A percentile compares a stretch with the other conserved stretches of the same genome.
These are phyloP conservation scores for Actinemys pallida DNA, from an alignment of 2,113 vertebrate species.

Conservation along the genomic window DNA sequence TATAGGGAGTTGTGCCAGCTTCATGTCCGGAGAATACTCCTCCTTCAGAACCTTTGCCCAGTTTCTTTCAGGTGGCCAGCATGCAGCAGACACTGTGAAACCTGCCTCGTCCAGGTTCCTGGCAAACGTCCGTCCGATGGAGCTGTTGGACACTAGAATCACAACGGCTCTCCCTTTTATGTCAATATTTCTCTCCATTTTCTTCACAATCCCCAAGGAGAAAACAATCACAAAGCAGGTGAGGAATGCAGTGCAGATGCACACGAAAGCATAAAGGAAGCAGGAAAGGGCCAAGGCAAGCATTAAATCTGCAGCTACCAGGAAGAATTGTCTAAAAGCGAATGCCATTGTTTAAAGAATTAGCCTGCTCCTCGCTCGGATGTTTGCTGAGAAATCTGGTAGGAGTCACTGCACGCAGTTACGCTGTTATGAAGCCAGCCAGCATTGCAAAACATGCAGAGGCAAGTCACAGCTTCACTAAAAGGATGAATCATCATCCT, in stretches of 20 bases:
- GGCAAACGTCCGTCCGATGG: constrained; percentile 43
- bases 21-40: background rate
- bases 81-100: constrained; percentile 1
- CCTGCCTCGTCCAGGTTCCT: constrained; percentile 27
- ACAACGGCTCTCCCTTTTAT: constrained; percentile 33
- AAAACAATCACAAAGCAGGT: constrained; percentile 47
- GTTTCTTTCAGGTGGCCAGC: background rate
- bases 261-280: constrained; percentile 50
- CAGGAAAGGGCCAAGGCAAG: constrained; percentile 60
- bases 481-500: constrained; percentile 57
- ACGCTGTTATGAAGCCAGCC: constrained; percentile 37
- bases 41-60: background rate
- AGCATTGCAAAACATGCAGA: constrained; percentile 59
- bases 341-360: constrained; percentile 23
- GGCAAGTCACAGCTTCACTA: constrained; percentile 37
- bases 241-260: constrained; percentile 2
- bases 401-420: background rate
- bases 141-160: constrained; percentile 29
- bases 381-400: background rate
- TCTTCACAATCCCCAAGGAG: constrained; percentile 12
- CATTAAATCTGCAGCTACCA: constrained; percentile 60
- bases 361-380: background rate
- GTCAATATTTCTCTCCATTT: background rate
- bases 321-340: constrained; percentile 25
- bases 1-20: background rate